These are phyloP conservation scores for Rhinophrynus dorsalis DNA, from an alignment of 2,797 vertebrate genomes.

Conservation along the genomic window DNA sequence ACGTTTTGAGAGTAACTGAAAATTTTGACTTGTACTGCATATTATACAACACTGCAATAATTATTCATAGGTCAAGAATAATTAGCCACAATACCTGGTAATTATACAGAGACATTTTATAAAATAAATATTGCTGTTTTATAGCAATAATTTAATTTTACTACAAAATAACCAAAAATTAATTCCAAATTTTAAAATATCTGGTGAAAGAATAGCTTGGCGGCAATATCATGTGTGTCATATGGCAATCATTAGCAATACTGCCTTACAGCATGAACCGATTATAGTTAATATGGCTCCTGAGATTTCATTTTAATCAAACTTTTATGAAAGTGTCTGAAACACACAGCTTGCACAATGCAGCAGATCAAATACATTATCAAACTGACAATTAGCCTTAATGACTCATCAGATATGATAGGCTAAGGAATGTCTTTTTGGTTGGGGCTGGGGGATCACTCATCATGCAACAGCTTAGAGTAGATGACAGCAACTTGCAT, in stretches of 20 bases:
- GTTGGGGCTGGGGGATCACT: too few species aligned
- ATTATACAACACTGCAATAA: too few species aligned
- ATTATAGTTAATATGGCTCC: background rate
- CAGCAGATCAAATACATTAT: background rate
- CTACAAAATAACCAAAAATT: background rate
- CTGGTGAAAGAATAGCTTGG: background rate
- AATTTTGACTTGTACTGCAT: too few species aligned
- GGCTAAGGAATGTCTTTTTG: too few species aligned
- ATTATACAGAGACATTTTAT: too few species aligned
- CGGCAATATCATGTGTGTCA: background rate
- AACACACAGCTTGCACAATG: background rate
- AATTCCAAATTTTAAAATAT: background rate
- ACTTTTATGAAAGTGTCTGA: conserved; percentile 1
- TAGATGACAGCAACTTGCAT: too few species aligned
- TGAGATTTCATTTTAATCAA: background rate
- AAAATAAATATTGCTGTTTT: too few species aligned
- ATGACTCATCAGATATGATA: background rate
- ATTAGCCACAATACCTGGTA: too few species aligned
- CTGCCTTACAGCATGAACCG: background rate
- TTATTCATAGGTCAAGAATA: too few species aligned
- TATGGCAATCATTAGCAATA: background rate
- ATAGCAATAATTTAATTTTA: too few species aligned
- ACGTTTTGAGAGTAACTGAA: too few species aligned
- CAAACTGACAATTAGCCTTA: background rate
- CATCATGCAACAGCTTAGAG: too few species aligned